Conservation (phyloP, 35 echinoderm and acorn worm species). For the Lytechinus pictus region DNA sequence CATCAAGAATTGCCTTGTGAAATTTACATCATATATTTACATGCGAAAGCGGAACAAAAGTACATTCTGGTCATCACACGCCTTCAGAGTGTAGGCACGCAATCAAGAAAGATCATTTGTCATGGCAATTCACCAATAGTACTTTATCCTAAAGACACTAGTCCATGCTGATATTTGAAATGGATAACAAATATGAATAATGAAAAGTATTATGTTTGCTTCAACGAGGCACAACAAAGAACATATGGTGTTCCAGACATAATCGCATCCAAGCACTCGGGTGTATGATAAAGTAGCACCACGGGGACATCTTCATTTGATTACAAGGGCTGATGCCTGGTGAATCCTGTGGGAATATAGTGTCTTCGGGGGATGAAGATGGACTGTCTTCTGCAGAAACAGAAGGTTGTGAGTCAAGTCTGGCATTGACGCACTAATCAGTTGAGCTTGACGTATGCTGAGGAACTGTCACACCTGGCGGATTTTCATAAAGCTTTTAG, state of each 20-base stretch:
- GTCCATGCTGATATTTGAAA: neutral
- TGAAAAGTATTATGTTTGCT: neutral
- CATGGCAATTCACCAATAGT: neutral
- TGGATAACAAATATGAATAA: neutral
- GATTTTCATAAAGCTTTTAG: no score
- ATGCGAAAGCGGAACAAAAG: neutral
- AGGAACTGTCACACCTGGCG: no score
- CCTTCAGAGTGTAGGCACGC: neutral
- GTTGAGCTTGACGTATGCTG: neutral
- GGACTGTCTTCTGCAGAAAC: neutral
- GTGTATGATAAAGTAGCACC: neutral
- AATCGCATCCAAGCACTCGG: neutral
- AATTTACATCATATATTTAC: neutral
- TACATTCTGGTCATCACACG: neutral
- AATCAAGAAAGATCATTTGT: neutral
- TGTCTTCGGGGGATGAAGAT: neutral
- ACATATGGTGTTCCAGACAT: neutral
- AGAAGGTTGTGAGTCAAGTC: conserved; percentile 7
- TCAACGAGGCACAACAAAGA: neutral
- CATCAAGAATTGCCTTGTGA: neutral
- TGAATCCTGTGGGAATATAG: neutral
- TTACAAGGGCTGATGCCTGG: neutral
- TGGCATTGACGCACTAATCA: neutral
- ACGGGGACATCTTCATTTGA: neutral
- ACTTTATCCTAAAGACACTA: neutral